Evolutionary conservation across 37 sponge, comb jelly and placozoan genomes (phyloP).

Genomic region (Cliona cf. orientalis): DNA sequence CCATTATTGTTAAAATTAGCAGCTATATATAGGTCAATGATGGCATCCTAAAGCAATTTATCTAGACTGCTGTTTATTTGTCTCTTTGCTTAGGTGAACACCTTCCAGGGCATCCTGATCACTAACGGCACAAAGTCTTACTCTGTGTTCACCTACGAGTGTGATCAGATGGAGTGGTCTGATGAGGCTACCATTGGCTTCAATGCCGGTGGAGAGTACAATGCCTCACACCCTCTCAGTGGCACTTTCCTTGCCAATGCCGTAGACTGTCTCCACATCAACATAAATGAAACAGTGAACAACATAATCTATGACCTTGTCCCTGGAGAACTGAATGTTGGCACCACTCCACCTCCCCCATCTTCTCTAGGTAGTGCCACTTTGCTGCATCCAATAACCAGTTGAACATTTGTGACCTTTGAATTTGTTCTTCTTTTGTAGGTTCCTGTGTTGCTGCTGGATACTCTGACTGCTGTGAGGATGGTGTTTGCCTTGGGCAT

Average conservation of each 20-base stretch:
- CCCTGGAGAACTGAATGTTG: background rate
- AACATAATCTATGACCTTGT: conserved; percentile 44
- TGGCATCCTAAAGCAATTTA: no score
- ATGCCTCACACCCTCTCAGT: conserved; percentile 19
- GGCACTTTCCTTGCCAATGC: conserved; percentile 2
- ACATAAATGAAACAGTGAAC: background rate
- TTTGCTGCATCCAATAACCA: no score
- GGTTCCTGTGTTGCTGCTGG: no score
- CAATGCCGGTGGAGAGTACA: conserved; percentile 44
- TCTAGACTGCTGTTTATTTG: conserved; percentile 45
- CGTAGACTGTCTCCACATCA: conserved; percentile 20
- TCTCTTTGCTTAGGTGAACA: conserved; percentile 58
- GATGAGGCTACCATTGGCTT: conserved; percentile 44
- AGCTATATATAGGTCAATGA: background rate
- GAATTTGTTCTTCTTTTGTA: no score
- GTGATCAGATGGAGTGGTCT: conserved; percentile 60
- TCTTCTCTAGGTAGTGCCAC: no score
- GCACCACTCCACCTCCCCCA: conserved; percentile 9
- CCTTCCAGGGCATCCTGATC: no score
- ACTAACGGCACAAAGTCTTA: conserved; percentile 59
- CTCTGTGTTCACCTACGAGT: conserved; percentile 69
- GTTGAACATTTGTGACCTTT: no score
- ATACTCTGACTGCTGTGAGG: no score
- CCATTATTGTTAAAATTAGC: background rate
- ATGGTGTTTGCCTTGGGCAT: no score